Conservation (phyloP, 2,113 vertebrate species). For the Oreocharis arfaki region DNA sequence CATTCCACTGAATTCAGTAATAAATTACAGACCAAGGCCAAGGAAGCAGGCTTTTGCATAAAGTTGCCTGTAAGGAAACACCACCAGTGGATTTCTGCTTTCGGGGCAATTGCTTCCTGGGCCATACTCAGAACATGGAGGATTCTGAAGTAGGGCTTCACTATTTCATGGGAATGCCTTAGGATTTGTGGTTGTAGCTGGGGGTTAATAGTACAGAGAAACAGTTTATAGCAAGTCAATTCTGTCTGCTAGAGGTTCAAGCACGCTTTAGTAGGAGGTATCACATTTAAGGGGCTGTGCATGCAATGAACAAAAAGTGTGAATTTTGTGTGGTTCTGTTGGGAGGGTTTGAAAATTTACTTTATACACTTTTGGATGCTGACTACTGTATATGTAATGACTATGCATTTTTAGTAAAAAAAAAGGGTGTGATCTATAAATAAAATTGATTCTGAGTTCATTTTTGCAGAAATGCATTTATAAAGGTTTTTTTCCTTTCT, state of each 20-base stretch:
- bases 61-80: neutral
- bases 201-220: neutral
- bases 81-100: constrained; percentile 25
- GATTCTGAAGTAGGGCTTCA: neutral
- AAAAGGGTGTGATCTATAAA: constrained; percentile 63
- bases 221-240: constrained; percentile 6
- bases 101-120: constrained; percentile 1
- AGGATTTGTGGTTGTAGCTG: constrained; percentile 11
- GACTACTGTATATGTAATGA: constrained; percentile 66
- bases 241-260: constrained; percentile 43
- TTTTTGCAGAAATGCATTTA: constrained; percentile 53
- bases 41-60: constrained; percentile 9
- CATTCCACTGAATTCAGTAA: constrained; percentile 24
- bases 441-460: constrained; percentile 72
- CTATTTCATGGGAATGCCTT: neutral
- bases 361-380: constrained; percentile 64
- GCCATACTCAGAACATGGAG: neutral
- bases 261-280: constrained; percentile 25
- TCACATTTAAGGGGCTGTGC: constrained; percentile 45
- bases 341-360: constrained; percentile 56
- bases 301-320: constrained; percentile 63
- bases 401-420: constrained; percentile 73
- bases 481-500: neutral
- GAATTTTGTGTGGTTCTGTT: constrained; percentile 39
- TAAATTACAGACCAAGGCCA: constrained; percentile 1